Base-by-base conservation (phyloP, 1,140 invertebrate species). In the Drosophila bifasciata region DNA sequence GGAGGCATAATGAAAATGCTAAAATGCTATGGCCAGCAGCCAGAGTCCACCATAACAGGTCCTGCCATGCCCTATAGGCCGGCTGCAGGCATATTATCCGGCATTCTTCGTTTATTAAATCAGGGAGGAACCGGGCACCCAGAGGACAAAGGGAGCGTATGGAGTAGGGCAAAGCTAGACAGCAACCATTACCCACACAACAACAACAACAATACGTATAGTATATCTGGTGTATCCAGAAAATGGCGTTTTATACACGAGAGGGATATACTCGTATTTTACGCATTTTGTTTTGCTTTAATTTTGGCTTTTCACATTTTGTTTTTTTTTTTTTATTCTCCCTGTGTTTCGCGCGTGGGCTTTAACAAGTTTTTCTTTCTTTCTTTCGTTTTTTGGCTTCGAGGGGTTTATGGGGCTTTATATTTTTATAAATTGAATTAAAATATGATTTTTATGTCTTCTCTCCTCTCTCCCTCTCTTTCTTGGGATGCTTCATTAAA, bases 251-350 rank as follows among this genome's bases (percentile, higher is more conserved):
- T 67, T 23, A 70, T 70, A 70, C 13, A 5, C 32, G 32, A 13
- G 11, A 51, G 32, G 5, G 11, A 51, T 51, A 74, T 74, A 36
- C 32, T 36, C 32, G 32, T 36, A 64, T 74, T 74, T 74, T 74
- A 50, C 50, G 40, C 45, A 73, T 51, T 75, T 73, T 75, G 58
- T 73, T 63, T 69, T 73, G 70, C 39, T 63, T 73, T 73, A 63
- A 73, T 63, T 73, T 73, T 41, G 69, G 45, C 68, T 71, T 71
- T 71, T 32, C 68, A 69, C 25, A 50, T 49, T 56, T 53, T 59
- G 21, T 36, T 17, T 36, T 32, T 40, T 36, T 6, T 32, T 43
- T 39, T 69, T 50, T 17, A 25, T 25, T 41, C 17, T 21, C 28
- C 11, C 5, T 13, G 17, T 32, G 21, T 44, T 62, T 44, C 40